These are phyloP conservation scores for Aphidoletes aphidimyza DNA, from an alignment of 2,888 invertebrate genomes.

Conservation along the genomic window DNA sequence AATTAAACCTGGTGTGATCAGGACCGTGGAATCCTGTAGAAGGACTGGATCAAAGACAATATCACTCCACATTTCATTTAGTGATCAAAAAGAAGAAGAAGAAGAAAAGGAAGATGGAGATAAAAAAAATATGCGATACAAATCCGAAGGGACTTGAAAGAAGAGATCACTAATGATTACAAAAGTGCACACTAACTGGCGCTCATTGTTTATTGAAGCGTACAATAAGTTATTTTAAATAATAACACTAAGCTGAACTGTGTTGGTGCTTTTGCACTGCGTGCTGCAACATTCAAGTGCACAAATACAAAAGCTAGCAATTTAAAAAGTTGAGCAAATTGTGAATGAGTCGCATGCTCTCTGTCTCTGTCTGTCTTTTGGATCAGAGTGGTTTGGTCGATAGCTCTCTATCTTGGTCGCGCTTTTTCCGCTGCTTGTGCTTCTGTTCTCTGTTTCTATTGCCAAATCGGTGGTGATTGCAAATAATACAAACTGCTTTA, in stretches of 20 bases:
- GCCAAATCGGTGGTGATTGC: background rate
- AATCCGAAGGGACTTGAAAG: background rate
- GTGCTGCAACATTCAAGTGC: background rate
- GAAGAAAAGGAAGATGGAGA: too few relatives aligned
- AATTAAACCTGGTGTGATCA: too few relatives aligned
- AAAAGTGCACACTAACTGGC: constrained; percentile 25
- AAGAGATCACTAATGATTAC: constrained; percentile 12
- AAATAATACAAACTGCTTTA: background rate
- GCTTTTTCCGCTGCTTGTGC: too few relatives aligned
- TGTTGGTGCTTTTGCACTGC: background rate
- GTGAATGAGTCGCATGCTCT: background rate
- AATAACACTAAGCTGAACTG: background rate
- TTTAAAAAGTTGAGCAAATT: background rate
- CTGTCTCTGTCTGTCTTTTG: too few relatives aligned
- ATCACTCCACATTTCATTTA: too few relatives aligned
- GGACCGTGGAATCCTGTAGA: too few relatives aligned
- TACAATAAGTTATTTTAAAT: constrained; percentile 25
- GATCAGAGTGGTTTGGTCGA: too few relatives aligned
- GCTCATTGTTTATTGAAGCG: background rate
- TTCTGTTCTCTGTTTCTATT: background rate
- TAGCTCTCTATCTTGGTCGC: too few relatives aligned
- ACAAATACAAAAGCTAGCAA: constrained; percentile 11
- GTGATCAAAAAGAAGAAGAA: too few relatives aligned
- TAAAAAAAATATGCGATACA: background rate
- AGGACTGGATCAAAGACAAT: too few relatives aligned